Base-by-base conservation (phyloP, 2,113 vertebrate genomes). In the Trogon surrucura region DNA sequence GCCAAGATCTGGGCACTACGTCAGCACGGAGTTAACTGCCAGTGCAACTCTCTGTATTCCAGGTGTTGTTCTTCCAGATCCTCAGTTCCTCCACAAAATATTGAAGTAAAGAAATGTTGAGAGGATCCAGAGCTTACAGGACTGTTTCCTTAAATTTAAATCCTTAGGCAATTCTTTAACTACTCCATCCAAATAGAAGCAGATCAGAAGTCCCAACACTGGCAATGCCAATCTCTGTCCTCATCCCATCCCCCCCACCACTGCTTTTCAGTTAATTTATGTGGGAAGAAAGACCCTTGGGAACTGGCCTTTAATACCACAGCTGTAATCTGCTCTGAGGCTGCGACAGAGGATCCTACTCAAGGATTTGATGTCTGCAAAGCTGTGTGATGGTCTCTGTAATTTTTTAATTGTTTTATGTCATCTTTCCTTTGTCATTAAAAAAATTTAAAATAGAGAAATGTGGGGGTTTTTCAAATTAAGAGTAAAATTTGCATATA, bases 251-350 rank as follows among this genome's bases (percentile, higher is more conserved):
- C 6, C 30, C 34, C 32, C 16, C 22, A 3, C 9, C 17, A 5
- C 60, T 30, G 36, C 80, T 89, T 85, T 93, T 58, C 70, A 77
- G 41, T 54, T 93, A 96, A 88, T 92, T 96, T 89, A 89, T 62
- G 71, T 77, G 71, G n/a, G 66, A 77, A 41, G 50, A 89, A 89
- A 73, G 74, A 11, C 93, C 58, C 62, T 80, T 50, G 94, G 89
- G 91, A 94, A 44, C 74, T 62, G 48, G 56, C 58, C 81, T 91
- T 80, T 94, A 83, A 94, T 93, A 89, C 58, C 4, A 3, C 51
- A 80, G 67, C 88, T 95, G 66, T 93, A 97, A 85, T 91, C 91
- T 83, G 56, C 85, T 94, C 81, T 64, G 89, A 79, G 74, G 70
- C 81, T 47, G 75, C 79, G 45, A 70, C 44, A 66, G 50, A 77